A percentile compares a stretch with the other conserved stretches of the same genome.
phyloP scores from a whole-genome alignment of 2,797 vertebrate genomes.

The Rhinatrema bivittatum region DNA sequence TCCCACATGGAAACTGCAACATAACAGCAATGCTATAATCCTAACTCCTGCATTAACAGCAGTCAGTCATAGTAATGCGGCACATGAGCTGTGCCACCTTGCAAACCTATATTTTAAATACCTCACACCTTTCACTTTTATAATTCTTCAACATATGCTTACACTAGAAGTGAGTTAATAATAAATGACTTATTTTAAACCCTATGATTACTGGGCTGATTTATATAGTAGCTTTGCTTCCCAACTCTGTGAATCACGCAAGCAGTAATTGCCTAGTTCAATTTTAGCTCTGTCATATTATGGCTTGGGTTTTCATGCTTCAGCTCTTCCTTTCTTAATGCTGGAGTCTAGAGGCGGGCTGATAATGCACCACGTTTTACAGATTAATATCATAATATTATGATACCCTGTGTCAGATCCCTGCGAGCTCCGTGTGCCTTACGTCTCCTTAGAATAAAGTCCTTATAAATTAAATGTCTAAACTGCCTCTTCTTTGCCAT shows the following conservation, averaged over 20 bases:
- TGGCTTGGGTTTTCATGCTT: constrained; percentile 50
- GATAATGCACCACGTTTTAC: constrained; percentile 51
- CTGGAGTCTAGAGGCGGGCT: constrained; percentile 54
- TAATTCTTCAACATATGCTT: constrained; percentile 32
- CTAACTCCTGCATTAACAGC: no score
- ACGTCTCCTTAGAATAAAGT: constrained; percentile 44
- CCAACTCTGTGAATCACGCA: constrained; percentile 45
- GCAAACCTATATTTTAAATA: constrained; percentile 27
- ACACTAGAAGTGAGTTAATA: constrained; percentile 50
- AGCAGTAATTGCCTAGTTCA: constrained; percentile 61
- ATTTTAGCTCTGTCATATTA: constrained; percentile 64
- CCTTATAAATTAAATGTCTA: constrained; percentile 27
- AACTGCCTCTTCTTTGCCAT: constrained; percentile 20
- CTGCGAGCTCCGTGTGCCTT: constrained; percentile 40
- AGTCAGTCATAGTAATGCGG: no score
- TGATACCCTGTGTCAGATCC: constrained; percentile 55
- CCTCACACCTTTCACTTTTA: constrained; percentile 31
- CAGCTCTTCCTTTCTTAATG: constrained; percentile 48
- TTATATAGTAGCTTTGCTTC: constrained; percentile 60
- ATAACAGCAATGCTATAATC: no score
- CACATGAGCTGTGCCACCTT: no score
- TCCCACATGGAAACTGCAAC: no score
- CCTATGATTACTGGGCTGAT: constrained; percentile 65
- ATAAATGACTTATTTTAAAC: constrained; percentile 66
- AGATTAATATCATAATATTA: constrained; percentile 62